Conservation (phyloP, 2,797 vertebrate genomes). For the Falco rusticolus region DNA sequence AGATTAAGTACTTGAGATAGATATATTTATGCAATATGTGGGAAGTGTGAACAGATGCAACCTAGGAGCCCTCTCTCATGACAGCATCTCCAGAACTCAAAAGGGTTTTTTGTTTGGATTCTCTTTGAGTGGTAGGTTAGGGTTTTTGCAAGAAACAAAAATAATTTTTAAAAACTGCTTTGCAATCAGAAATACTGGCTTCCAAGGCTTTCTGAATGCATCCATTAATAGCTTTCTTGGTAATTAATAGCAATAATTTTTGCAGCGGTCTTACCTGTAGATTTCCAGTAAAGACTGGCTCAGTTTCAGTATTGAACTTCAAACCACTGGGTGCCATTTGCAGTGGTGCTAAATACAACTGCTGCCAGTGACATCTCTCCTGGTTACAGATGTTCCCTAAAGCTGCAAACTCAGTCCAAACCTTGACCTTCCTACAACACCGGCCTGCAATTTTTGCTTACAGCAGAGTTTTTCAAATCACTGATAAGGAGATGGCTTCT, state of each 20-base stretch:
- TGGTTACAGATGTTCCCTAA: background rate
- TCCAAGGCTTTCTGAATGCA: background rate
- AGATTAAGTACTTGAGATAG: constrained; percentile 38
- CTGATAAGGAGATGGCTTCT: background rate
- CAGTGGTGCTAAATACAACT: background rate
- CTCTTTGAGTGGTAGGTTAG: background rate
- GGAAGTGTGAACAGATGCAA: constrained; percentile 59
- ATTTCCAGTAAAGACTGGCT: background rate
- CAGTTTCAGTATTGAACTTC: background rate
- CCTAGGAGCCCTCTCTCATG: constrained; percentile 26
- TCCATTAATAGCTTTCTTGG: background rate
- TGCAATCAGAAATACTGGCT: background rate
- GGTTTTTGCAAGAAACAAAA: background rate
- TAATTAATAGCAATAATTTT: background rate
- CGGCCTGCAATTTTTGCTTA: background rate
- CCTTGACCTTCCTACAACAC: background rate
- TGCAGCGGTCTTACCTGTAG: background rate
- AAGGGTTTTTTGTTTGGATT: background rate
- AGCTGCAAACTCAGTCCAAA: background rate
- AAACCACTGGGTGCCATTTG: accelerated
- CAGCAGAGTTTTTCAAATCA: background rate
- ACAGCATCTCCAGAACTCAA: constrained; percentile 1
- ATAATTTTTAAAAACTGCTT: background rate
- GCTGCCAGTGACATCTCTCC: background rate
- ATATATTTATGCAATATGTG: constrained; percentile 55